These are phyloP conservation scores for Lepilemur septentrionalis DNA, from an alignment of 2,797 vertebrate genomes.

Conservation along the genomic window DNA sequence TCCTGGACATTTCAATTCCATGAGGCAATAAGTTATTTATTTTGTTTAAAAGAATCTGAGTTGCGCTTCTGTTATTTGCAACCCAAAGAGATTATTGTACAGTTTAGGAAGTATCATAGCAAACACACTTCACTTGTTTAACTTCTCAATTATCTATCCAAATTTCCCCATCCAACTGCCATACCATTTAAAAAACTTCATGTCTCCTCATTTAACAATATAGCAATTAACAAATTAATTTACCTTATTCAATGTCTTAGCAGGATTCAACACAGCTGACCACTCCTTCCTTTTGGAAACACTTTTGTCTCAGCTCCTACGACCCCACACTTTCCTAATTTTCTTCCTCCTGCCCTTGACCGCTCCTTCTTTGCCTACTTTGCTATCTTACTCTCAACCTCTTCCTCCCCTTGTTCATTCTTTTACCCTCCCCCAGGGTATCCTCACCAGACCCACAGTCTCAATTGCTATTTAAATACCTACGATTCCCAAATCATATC, in stretches of 20 bases:
- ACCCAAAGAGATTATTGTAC: background rate
- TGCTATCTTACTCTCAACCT: background rate
- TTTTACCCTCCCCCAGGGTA: background rate
- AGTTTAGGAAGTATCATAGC: background rate
- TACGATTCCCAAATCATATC: background rate
- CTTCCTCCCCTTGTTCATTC: background rate
- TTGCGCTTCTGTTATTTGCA: background rate
- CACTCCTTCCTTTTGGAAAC: background rate
- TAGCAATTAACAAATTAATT: background rate
- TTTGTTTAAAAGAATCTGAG: conserved; percentile 29
- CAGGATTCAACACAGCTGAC: background rate
- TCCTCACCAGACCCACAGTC: background rate
- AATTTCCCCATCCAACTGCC: background rate
- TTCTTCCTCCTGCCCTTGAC: background rate
- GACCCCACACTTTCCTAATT: background rate
- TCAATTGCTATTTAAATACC: background rate
- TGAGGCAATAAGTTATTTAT: background rate
- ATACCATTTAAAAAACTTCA: background rate
- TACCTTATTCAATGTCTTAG: background rate
- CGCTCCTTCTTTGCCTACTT: background rate
- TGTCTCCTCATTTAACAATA: background rate
- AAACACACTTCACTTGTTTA: background rate
- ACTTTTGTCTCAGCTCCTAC: background rate
- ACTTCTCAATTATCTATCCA: background rate
- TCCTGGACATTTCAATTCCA: background rate